Evolutionary conservation across 1,140 invertebrate genomes (phyloP), one percentile per base, ranked within the genome.

Genomic region (Rhopalosiphum maidis): DNA sequence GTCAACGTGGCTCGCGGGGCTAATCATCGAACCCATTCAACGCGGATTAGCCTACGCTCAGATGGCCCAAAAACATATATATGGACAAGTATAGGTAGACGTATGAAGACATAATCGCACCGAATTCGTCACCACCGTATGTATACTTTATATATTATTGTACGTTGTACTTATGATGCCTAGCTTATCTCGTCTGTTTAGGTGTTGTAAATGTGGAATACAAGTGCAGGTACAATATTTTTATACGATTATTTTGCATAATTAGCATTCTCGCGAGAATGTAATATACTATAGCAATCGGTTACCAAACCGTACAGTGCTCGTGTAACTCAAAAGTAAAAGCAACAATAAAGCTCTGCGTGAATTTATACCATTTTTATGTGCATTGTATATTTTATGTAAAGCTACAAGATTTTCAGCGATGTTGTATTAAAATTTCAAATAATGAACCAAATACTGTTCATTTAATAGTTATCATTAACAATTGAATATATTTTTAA

Each of bases 1-100:
- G n/a, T 6, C 48, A 48, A 37, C 87, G 88, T 9, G 86, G 90
- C 30, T 91, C 90, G 30, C 88, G 35, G 51, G 91, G 82, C 91
- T 85, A 82, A 93, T 93, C 91, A 93, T 55, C 91, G 77, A 43
- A 43, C 91, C 91, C 82, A 93, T 93, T 93, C 91, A 93, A n/a
- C 48, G 22, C 23, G 82, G 91, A 93, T 93, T 86, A 93, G 82
- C 46, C 8, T 18, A 55, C 48, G 91, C 91, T 93, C 82, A 93
- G 86, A 93, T 41, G 91, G 82, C 91, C 23, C 48, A 86, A 93
- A 92, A 92, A 60, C 60, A 46, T 68, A 9, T 43, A 86, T 21
- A 48, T 51, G 48, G 30, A 43, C n/a, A 37, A 35, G 87, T n/a
- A 1, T 35, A 7, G 60, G 30, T 77, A n/a, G 60, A 15, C 30